These are phyloP conservation scores for Hydrocynus forskahlii DNA, from an alignment of 2,797 vertebrate genomes.

Conservation along the genomic window DNA sequence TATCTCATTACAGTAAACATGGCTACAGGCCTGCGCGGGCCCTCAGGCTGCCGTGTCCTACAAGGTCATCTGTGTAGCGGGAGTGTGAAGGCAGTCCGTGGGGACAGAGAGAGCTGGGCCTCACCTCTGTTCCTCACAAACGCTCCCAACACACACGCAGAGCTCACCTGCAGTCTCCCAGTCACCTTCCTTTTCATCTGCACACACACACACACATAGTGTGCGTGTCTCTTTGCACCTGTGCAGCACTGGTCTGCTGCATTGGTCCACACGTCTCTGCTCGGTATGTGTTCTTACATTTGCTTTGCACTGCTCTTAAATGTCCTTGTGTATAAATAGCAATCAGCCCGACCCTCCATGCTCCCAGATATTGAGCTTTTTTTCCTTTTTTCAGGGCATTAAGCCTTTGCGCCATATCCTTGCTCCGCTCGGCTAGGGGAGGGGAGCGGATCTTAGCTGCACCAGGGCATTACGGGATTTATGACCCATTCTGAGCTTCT, in stretches of 20 bases:
- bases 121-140: conserved; percentile 18
- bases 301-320: conserved; percentile 65
- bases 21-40: conserved; percentile 10
- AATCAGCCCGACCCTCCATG: conserved; percentile 75
- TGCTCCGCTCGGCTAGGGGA: conserved; percentile 55
- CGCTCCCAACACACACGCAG: conserved; percentile 12
- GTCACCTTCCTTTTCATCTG: conserved; percentile 37
- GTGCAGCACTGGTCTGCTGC: conserved; percentile 50
- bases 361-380: conserved; percentile 77
- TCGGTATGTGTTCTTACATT: conserved; percentile 54
- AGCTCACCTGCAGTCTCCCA: conserved; percentile 15
- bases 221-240: conserved; percentile 55
- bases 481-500: conserved; percentile 66
- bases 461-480: conserved; percentile 74
- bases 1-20: conserved; percentile 38
- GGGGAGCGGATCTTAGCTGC: conserved; percentile 63
- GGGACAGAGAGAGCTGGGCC: conserved; percentile 20
- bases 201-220: conserved; percentile 9
- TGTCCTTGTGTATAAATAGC: conserved; percentile 78
- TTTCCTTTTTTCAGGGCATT: conserved; percentile 61
- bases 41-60: conserved; percentile 1
- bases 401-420: conserved; percentile 74
- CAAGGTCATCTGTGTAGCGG: conserved; percentile 30
- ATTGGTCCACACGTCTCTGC: conserved; percentile 46
- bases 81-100: conserved; percentile 3